Percentiles rank a stretch among this genome's conserved stretches.
These are phyloP conservation scores for Ophiothrix spiculata DNA, from an alignment of 35 echinoderm and acorn worm genomes.

Conservation along the genomic window DNA sequence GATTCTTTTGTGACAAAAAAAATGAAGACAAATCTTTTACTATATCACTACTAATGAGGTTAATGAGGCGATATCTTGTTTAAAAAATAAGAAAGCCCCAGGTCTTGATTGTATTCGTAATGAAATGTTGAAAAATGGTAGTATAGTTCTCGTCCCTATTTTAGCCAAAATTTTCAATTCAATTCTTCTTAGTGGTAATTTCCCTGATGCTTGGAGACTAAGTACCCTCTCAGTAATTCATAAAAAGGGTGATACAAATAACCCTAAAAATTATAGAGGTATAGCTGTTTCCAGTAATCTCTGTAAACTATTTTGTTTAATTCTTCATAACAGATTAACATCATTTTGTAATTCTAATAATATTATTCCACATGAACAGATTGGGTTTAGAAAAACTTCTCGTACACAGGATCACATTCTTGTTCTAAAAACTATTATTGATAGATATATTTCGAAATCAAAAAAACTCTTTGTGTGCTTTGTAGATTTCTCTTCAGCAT, in stretches of 20 bases:
- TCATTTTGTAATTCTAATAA: background rate
- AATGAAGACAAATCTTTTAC: background rate
- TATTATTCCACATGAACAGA: background rate
- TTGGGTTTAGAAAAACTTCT: background rate
- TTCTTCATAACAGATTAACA: slow-evolving; percentile 16
- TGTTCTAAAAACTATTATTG: background rate
- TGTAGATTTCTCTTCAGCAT: background rate
- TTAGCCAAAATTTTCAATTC: background rate
- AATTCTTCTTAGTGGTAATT: background rate
- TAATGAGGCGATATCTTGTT: background rate
- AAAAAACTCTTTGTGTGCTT: background rate
- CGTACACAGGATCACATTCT: background rate
- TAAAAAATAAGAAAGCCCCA: background rate
- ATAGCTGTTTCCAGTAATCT: background rate
- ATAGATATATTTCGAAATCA: background rate
- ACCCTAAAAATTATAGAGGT: background rate
- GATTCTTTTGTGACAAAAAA: too few relatives aligned
- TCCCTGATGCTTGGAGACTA: background rate
- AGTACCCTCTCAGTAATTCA: background rate
- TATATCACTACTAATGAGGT: background rate
- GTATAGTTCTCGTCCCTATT: background rate
- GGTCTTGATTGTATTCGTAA: background rate
- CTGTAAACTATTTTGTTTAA: slow-evolving; percentile 1
- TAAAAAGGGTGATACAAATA: background rate
- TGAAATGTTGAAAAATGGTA: background rate